Conservation (phyloP, 2,797 vertebrate species). For the Gallirallus australis region DNA sequence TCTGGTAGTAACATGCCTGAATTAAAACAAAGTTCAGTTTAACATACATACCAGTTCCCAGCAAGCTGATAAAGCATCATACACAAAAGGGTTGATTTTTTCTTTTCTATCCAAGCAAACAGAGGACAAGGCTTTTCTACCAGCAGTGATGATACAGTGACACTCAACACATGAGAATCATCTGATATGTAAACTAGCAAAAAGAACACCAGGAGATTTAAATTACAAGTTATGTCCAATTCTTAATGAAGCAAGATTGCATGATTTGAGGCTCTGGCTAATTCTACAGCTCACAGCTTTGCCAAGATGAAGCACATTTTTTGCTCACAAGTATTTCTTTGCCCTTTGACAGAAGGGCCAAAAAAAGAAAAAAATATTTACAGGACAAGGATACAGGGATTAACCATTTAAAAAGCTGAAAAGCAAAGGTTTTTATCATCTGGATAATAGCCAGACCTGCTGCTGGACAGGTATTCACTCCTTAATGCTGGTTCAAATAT, state of each 20-base stretch:
- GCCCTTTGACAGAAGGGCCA: background rate
- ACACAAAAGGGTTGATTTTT: background rate
- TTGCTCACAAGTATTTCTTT: background rate
- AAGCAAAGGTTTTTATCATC: background rate
- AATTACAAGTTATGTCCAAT: background rate
- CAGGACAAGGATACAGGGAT: background rate
- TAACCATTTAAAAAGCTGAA: background rate
- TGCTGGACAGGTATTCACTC: background rate
- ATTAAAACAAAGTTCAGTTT: slow-evolving; percentile 49
- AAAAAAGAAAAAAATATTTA: background rate
- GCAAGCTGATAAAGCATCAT: background rate
- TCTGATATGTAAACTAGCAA: background rate
- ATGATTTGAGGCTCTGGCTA: background rate
- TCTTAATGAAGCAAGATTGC: background rate
- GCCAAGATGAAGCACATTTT: background rate
- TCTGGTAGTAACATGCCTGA: slow-evolving; percentile 98
- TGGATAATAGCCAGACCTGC: background rate
- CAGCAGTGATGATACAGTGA: background rate
- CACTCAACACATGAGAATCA: background rate
- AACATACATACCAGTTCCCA: background rate
- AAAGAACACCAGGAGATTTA: background rate
- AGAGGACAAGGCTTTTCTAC: background rate
- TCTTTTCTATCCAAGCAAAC: background rate
- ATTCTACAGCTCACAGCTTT: background rate
- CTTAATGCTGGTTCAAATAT: background rate